A percentile compares a stretch with the other conserved stretches of the same genome.
Evolutionary conservation across 2,888 invertebrate genomes (phyloP).

Genomic region (Sinhomidia bicolor): DNA sequence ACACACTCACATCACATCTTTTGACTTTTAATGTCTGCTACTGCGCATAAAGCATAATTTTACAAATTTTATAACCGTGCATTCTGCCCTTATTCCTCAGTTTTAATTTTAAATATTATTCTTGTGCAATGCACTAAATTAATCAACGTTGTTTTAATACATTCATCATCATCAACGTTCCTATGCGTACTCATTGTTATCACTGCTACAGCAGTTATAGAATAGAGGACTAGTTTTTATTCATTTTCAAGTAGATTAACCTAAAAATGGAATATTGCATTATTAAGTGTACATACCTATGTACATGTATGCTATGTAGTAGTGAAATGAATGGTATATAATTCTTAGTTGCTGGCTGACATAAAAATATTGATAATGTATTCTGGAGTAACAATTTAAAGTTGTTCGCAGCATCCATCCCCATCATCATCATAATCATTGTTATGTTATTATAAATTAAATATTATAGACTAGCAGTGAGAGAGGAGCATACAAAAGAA

Average conservation of each 20-base stretch:
- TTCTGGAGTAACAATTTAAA: slow-evolving; percentile 30
- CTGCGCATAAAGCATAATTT: no score
- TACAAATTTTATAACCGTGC: no score
- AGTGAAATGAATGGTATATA: no score
- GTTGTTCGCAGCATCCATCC: not conserved
- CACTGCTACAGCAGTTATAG: no score
- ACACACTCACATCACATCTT: not conserved
- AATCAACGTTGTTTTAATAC: not conserved
- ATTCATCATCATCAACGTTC: not conserved
- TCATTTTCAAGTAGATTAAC: no score
- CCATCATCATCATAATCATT: not conserved
- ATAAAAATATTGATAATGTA: not conserved
- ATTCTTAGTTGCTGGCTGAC: no score
- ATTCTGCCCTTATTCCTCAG: not conserved
- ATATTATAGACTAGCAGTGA: not conserved
- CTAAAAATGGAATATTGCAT: no score
- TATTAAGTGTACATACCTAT: no score
- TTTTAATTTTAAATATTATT: not conserved
- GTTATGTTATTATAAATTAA: not conserved
- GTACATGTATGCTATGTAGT: no score
- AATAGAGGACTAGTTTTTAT: no score
- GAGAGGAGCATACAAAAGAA: not conserved
- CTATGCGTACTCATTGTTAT: no score
- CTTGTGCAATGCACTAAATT: not conserved
- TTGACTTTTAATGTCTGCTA: no score